Percentiles rank a stretch among this genome's conserved stretches.
These are phyloP conservation scores for Apostichopus leukothele DNA, from an alignment of 53 echinoderm and acorn worm species.

Conservation along the genomic window DNA sequence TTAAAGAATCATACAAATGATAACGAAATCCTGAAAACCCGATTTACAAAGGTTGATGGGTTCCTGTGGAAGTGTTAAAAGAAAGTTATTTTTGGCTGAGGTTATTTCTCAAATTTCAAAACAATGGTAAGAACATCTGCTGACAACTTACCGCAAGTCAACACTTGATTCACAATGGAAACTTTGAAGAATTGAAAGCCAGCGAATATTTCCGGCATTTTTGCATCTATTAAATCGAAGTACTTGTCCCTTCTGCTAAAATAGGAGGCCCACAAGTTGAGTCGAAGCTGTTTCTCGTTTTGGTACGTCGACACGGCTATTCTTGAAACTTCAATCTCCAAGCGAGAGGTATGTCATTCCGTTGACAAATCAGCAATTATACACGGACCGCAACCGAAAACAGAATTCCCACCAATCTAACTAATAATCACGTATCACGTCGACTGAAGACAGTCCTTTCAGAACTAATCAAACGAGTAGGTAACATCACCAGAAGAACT, in stretches of 20 bases:
- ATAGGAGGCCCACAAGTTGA: slow-evolving; percentile 2
- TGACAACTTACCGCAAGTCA: slow-evolving; percentile 24
- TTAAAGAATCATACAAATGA: too few relatives aligned
- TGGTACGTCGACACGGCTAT: not conserved
- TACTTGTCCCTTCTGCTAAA: slow-evolving; percentile 3
- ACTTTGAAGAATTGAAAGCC: slow-evolving; percentile 11
- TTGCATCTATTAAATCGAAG: slow-evolving; percentile 8
- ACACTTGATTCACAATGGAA: slow-evolving; percentile 27
- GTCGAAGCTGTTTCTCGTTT: not conserved
- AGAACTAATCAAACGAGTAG: too few relatives aligned
- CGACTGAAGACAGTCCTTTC: not conserved
- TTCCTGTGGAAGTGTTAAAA: too few relatives aligned
- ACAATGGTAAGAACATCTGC: too few relatives aligned
- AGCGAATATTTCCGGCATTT: not conserved
- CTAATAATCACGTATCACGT: not conserved
- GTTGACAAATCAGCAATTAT: not conserved
- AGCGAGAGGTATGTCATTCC: not conserved
- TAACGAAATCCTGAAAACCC: too few relatives aligned
- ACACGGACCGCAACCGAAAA: not conserved
- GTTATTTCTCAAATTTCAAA: too few relatives aligned
- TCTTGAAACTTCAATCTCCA: slow-evolving; percentile 5
- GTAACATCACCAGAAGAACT: too few relatives aligned
- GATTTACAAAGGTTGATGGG: too few relatives aligned
- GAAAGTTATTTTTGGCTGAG: too few relatives aligned
- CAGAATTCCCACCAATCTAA: not conserved